A percentile compares a stretch with the other conserved stretches of the same genome.
Evolutionary conservation across 1,140 invertebrate species (phyloP).

Genomic region (Drosophila carrolli): DNA sequence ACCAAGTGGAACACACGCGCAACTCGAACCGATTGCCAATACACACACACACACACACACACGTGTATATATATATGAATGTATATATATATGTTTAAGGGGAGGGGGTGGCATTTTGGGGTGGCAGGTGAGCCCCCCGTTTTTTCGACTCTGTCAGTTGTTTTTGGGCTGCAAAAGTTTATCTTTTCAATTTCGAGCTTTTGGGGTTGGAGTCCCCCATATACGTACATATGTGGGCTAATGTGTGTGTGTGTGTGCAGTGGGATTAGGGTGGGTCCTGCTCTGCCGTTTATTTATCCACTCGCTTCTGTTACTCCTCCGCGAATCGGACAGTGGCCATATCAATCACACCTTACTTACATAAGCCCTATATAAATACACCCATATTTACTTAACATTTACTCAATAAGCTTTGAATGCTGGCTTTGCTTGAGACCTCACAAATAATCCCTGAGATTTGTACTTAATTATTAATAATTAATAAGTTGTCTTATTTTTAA

Average conservation of each 20-base stretch:
- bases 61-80: neutral
- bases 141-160: constrained; percentile 36
- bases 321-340: constrained; percentile 68
- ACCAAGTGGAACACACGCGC: constrained; percentile 68
- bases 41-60: constrained; percentile 28
- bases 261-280: constrained; percentile 75
- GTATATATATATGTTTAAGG: neutral
- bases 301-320: constrained; percentile 16
- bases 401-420: neutral
- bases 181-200: constrained; percentile 76
- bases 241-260: constrained; percentile 56
- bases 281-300: constrained; percentile 52
- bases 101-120: neutral
- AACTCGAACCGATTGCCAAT: constrained; percentile 76
- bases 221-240: constrained; percentile 18
- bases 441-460: neutral
- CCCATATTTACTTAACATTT: neutral
- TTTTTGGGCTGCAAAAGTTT: constrained; percentile 75
- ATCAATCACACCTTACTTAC: constrained; percentile 53
- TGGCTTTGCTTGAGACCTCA: neutral
- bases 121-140: constrained; percentile 13
- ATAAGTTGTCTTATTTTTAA: neutral
- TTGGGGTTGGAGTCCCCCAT: constrained; percentile 30
- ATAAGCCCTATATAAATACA: neutral
- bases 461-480: neutral